Evolutionary conservation across 2,113 vertebrate genomes (phyloP), one percentile per base, ranked within the genome.

Genomic region (Atractosteus spatula): DNA sequence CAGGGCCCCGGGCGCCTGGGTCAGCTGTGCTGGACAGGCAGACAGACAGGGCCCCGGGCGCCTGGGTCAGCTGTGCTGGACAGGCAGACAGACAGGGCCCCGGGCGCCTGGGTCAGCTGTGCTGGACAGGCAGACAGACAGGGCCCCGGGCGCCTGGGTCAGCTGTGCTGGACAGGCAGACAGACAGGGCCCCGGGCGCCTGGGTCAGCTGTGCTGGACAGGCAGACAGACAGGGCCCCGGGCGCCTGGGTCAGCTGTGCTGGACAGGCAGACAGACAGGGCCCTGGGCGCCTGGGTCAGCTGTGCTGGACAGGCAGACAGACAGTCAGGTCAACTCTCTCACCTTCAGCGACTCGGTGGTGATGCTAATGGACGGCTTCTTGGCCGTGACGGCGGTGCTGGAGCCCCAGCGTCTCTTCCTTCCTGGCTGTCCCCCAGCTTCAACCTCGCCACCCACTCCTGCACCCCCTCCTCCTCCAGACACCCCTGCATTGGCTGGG

Each of bases 301-400:
- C 12, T 8, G n/a, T 3, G 14, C 47, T 11, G 14, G 13, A 14
- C 12, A 14, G n/a, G 57, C 57, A n/a, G 4, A 41, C 2, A 29
- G 29, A 3, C 42, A 47, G 3, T 2, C 42, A 11, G 29, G 41
- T 42, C 12, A 17, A 3, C 55, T n/a, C 12, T 5, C 5, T 8
- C 88, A 96, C 95, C 95, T 96, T 97, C 67, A 97, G 90, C 0
- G 95, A 97, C 11, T 96, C 96, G 0, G 96, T 96, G 80, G 95
- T 96, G 84, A 97, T 96, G 83, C 93, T 97, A 86, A 96, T 96
- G 16, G 95, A 96, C 0, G 95, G 95, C 73, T 96, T 96, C 91
- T 97, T 97, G 72, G 93, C 89, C 0, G 94, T 96, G 66, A 94
- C 86, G 0, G 94, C 91, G 0, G 96, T 94, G 85, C 94, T 96